Evolutionary conservation across 2,113 vertebrate species (phyloP).

Genomic region (Cisticola juncidis): DNA sequence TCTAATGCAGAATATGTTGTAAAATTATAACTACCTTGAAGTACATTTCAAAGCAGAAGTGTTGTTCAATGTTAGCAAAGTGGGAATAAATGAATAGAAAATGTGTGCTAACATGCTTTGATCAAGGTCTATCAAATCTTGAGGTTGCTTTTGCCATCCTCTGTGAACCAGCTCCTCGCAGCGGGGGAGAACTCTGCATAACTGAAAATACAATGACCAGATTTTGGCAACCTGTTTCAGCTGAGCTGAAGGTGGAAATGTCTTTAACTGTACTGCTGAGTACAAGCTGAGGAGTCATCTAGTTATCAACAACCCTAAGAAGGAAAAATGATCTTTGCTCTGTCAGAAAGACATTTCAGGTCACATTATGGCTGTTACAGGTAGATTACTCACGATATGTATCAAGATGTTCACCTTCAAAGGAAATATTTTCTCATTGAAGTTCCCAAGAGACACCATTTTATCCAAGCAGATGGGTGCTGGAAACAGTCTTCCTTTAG

Average conservation of each 20-base stretch:
- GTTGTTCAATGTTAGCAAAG: neutral
- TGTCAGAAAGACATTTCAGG: neutral
- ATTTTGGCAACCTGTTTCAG: neutral
- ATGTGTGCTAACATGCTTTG: neutral
- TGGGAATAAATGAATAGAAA: neutral
- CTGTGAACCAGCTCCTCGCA: neutral
- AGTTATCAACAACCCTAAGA: neutral
- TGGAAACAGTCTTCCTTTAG: neutral
- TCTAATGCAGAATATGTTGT: neutral
- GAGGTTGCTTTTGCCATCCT: neutral
- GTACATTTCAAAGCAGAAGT: neutral
- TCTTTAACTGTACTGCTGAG: neutral
- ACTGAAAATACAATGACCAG: neutral
- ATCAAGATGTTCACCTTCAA: neutral
- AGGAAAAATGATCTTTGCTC: neutral
- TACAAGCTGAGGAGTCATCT: neutral
- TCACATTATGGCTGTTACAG: neutral
- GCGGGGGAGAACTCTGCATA: neutral
- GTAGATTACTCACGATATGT: neutral
- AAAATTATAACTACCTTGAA: neutral
- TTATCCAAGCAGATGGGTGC: neutral
- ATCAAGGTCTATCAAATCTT: accelerated
- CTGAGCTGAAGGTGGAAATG: neutral
- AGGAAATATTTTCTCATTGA: neutral
- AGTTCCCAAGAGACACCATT: neutral